Evolutionary conservation across 30 jellyfish, hydroid and myxozoan species (phyloP).

Genomic region (Aurelia coerulea): DNA sequence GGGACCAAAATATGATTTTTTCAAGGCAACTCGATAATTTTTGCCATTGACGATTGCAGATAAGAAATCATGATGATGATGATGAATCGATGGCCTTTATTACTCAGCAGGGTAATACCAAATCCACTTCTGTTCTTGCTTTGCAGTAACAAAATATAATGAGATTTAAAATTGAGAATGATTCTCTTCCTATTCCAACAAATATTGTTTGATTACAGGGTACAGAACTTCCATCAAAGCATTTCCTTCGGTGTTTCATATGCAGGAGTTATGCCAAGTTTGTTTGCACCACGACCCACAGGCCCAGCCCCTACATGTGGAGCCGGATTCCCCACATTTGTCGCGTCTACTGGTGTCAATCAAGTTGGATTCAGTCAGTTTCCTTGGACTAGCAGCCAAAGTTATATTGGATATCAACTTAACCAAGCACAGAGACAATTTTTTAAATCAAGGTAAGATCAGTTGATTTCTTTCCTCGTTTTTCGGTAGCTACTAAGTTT

Average conservation of each 20-base stretch:
- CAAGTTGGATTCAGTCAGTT: slow-evolving; percentile 78
- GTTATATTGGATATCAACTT: slow-evolving; percentile 80
- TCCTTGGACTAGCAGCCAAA: slow-evolving; percentile 86
- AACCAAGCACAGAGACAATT: slow-evolving; percentile 63
- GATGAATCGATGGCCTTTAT: too few relatives aligned
- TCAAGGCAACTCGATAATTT: too few relatives aligned
- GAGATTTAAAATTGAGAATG: neutral
- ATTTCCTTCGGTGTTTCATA: slow-evolving; percentile 89
- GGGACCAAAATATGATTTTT: too few relatives aligned
- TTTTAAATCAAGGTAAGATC: slow-evolving; percentile 68
- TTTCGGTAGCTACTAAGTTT: too few relatives aligned
- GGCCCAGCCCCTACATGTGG: slow-evolving; percentile 89
- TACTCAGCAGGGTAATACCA: too few relatives aligned
- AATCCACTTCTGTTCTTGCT: too few relatives aligned
- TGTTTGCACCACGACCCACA: slow-evolving; percentile 76
- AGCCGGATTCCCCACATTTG: slow-evolving; percentile 82
- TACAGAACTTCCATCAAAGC: slow-evolving; percentile 77
- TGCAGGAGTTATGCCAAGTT: slow-evolving; percentile 92
- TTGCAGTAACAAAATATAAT: too few relatives aligned
- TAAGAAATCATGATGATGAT: too few relatives aligned
- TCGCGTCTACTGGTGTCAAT: slow-evolving; percentile 56
- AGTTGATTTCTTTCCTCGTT: neutral
- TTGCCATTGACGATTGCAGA: too few relatives aligned
- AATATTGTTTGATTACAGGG: slow-evolving; percentile 47
- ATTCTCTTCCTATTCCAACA: neutral